These are phyloP conservation scores for Sarcophilus harrisii DNA, from an alignment of 2,797 vertebrate genomes.

Conservation along the genomic window DNA sequence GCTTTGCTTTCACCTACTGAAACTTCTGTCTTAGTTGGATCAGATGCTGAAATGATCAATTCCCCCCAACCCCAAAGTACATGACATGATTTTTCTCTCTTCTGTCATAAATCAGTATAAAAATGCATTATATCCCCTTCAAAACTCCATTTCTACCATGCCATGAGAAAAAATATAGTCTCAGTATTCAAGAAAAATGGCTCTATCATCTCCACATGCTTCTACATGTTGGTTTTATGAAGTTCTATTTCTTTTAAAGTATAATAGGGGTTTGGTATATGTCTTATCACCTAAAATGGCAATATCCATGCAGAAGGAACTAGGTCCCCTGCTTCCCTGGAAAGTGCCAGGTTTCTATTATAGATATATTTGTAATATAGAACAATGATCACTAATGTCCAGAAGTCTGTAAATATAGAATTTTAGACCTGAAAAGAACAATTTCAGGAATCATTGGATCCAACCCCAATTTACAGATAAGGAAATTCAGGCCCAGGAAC, in stretches of 20 bases:
- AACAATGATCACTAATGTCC: background rate
- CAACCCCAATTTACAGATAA: background rate
- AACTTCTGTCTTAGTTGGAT: constrained; percentile 79
- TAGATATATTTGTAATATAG: background rate
- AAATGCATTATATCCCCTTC: background rate
- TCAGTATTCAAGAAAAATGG: background rate
- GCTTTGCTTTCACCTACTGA: constrained; percentile 88
- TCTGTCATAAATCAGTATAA: background rate
- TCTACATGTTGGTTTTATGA: background rate
- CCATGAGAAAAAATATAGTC: fast-evolving
- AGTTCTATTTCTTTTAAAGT: background rate
- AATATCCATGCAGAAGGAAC: background rate
- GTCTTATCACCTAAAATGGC: background rate
- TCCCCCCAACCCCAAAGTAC: constrained; percentile 10
- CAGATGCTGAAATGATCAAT: constrained; percentile 80
- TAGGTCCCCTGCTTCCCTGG: background rate
- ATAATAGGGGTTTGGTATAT: background rate
- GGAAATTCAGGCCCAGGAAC: background rate
- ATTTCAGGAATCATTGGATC: background rate
- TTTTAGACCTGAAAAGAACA: background rate
- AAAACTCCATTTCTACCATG: background rate
- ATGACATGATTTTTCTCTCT: constrained; percentile 31
- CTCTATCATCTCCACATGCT: background rate
- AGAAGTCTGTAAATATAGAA: background rate
- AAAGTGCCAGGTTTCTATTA: background rate